Conservation (phyloP, 2,797 vertebrate species). For the Gymnodraco acuticeps region DNA sequence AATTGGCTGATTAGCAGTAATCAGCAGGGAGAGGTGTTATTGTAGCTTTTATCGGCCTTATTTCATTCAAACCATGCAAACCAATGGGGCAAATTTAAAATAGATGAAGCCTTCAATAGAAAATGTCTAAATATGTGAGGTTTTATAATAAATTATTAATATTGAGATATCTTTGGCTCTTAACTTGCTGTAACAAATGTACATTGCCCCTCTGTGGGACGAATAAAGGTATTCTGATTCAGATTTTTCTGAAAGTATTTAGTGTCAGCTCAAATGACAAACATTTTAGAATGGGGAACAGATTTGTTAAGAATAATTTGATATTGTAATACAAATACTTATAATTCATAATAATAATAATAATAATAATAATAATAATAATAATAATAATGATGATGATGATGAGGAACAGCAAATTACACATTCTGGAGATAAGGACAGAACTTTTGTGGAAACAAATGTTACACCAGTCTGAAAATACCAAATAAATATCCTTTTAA, state of each 20-base stretch:
- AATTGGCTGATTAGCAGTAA: constrained; percentile 26
- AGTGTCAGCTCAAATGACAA: not conserved
- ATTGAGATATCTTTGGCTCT: no score
- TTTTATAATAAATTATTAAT: not conserved
- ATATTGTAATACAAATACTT: not conserved
- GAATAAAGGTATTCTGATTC: no score
- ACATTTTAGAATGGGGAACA: not conserved
- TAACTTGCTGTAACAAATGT: no score
- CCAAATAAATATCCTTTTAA: not conserved
- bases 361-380: not conserved
- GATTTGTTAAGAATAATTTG: not conserved
- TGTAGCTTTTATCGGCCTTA: constrained; percentile 20
- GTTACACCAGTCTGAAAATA: constrained; percentile 3
- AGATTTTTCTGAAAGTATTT: no score
- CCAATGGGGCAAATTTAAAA: constrained; percentile 21
- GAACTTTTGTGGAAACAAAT: not conserved
- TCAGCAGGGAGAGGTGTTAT: constrained; percentile 9
- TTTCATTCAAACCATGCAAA: constrained; percentile 19
- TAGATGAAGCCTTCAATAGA: constrained; percentile 15
- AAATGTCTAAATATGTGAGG: constrained; percentile 5
- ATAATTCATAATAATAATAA: not conserved
- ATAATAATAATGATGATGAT: not conserved
- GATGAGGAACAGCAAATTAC: not conserved
- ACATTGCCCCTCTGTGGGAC: no score
- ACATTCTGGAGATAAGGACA: not conserved